phyloP scores from a whole-genome alignment of 2,113 vertebrate genomes.

The Rhinolophus sinicus region DNA sequence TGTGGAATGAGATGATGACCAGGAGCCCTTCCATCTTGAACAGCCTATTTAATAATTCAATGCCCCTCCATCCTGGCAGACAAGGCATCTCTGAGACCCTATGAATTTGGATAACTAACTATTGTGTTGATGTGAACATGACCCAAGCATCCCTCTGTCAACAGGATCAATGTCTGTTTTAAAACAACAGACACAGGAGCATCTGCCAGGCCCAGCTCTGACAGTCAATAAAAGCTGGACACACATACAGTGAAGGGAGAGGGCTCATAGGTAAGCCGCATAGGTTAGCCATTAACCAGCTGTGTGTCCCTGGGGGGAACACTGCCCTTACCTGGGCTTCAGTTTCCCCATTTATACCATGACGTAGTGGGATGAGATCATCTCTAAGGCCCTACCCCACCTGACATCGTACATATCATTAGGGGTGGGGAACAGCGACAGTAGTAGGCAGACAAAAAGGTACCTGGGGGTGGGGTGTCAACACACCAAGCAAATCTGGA shows the following conservation, averaged over 20 bases:
- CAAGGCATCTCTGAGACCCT: neutral
- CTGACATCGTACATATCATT: neutral
- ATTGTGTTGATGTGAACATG: neutral
- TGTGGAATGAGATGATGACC: neutral
- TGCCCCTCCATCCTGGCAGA: neutral
- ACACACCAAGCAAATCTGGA: neutral
- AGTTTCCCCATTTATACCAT: neutral
- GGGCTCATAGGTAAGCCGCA: neutral
- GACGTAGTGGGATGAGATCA: neutral
- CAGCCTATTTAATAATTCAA: neutral
- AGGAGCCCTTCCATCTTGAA: neutral
- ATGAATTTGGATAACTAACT: neutral
- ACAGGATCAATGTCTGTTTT: neutral
- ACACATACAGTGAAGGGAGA: neutral
- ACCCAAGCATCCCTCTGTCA: neutral
- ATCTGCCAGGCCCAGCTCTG: neutral
- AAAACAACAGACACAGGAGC: neutral
- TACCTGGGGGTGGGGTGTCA: neutral
- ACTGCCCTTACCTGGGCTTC: neutral
- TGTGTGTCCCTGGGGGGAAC: neutral
- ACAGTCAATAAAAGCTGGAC: neutral
- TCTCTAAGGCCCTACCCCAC: neutral
- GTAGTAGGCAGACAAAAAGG: neutral
- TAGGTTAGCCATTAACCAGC: neutral
- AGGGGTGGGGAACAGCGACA: neutral